Base-by-base conservation (phyloP, 2,113 vertebrate species). In the Collichthys lucidus region DNA sequence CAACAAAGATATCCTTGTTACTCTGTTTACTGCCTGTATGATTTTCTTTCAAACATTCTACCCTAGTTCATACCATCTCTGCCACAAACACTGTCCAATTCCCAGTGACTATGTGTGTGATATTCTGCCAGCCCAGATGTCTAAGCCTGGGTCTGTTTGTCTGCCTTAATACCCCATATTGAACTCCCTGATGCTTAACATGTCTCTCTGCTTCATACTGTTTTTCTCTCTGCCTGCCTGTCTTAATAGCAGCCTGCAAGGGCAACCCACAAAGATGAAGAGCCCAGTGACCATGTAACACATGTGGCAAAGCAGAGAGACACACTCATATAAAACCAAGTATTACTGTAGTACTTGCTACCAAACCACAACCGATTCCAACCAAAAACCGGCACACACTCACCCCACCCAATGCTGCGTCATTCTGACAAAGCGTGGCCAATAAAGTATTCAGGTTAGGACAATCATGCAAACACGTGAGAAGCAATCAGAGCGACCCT, bases 231-330 rank as follows among this genome's bases (percentile, higher is more conserved):
- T 56, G 64, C 77, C 20, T 67, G 77, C 26, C 76, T 82, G 55
- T 74, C 59, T 79, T 67, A 69, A 80, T 66, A 56, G 77, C 72
- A 82, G 78, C 64, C 57, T 55, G 56, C 72, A 53, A 83, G 77
- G 50, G 67, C 40, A 82, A 74, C 78, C 88, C 84, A 31, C 72
- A 84, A 77, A 63, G 67, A 85, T 85, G 42, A 87, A 80, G 57
- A 80, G 88, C 53, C 14, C 40, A 70, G 76, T 85, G 83, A 74
- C 84, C 67, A 65, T 55, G 61, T 77, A 82, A 72, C 68, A 78
- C 76, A 80, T 74, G 52, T 83, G 73, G 83, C 68, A 49, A 46
- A 60, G 80, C 74, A 75, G 56, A 85, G 46, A 87, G 66, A 78
- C 72, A 86, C 66, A 73, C 44, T 68, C 80, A 11, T 57, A 70